phyloP scores from a whole-genome alignment of 2,113 vertebrate genomes.

The Leucoraja erinaceus region DNA sequence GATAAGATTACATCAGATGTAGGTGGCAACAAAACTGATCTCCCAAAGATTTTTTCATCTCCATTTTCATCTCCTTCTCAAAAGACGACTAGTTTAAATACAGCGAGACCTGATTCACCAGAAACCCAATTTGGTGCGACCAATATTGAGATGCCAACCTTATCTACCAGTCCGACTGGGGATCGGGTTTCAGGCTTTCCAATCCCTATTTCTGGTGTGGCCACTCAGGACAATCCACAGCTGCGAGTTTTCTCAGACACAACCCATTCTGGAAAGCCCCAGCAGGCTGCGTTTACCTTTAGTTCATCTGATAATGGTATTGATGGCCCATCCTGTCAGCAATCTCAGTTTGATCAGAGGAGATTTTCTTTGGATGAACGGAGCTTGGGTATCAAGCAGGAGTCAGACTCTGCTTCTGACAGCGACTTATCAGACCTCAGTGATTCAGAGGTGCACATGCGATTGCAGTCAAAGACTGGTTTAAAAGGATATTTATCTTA shows the following conservation, averaged over 20 bases:
- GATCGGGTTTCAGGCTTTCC: slow-evolving; percentile 58
- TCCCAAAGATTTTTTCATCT: slow-evolving; percentile 73
- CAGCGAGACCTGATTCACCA: slow-evolving; percentile 61
- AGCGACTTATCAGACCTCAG: slow-evolving; percentile 94
- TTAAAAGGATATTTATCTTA: slow-evolving; percentile 72
- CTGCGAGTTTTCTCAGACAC: slow-evolving; percentile 65
- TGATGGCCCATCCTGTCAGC: slow-evolving; percentile 43
- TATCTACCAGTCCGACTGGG: slow-evolving; percentile 70
- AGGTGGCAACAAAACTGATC: slow-evolving; percentile 69
- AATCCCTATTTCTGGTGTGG: slow-evolving; percentile 45
- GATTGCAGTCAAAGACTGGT: slow-evolving; percentile 66
- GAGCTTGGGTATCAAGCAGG: slow-evolving; percentile 75
- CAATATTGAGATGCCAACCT: slow-evolving; percentile 71
- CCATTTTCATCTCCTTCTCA: slow-evolving; percentile 63
- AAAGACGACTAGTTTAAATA: slow-evolving; percentile 59
- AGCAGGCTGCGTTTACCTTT: slow-evolving; percentile 39
- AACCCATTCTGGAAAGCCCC: slow-evolving; percentile 62
- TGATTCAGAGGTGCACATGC: slow-evolving; percentile 77
- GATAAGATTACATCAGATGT: background rate
- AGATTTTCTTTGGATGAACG: slow-evolving; percentile 88
- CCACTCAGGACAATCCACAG: slow-evolving; percentile 63
- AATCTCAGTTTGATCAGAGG: slow-evolving; percentile 79
- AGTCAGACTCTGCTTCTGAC: slow-evolving; percentile 90
- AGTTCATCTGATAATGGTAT: slow-evolving; percentile 20
- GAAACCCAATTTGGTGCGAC: slow-evolving; percentile 58